Evolutionary conservation across 2,797 vertebrate genomes (phyloP).

Genomic region (Lemur catta): DNA sequence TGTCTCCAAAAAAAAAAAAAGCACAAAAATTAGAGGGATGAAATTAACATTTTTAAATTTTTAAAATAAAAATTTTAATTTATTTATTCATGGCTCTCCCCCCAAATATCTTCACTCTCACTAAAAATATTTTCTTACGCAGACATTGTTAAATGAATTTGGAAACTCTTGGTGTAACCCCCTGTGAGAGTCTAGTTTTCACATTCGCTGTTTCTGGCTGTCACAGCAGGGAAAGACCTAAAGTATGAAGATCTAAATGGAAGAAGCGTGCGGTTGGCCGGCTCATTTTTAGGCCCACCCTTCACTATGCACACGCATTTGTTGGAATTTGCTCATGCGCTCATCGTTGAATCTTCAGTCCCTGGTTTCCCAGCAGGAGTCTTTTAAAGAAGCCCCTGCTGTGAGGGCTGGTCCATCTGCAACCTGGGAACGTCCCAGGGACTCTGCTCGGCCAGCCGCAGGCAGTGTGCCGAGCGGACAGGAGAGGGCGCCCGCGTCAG

Average conservation of each 20-base stretch:
- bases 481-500: constrained; percentile 28
- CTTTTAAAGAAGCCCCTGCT: background rate
- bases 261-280: background rate
- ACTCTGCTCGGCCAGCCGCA: background rate
- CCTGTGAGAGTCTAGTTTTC: background rate
- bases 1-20: too few species aligned
- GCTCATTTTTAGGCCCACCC: background rate
- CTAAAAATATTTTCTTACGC: background rate
- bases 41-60: background rate
- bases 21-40: background rate
- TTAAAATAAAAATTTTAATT: background rate
- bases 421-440: background rate
- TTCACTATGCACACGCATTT: background rate
- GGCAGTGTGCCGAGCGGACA: background rate
- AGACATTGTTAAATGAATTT: background rate
- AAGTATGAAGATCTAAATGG: background rate
- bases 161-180: background rate
- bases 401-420: background rate
- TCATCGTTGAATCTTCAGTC: background rate
- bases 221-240: background rate
- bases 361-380: background rate
- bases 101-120: background rate
- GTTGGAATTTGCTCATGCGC: background rate
- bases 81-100: background rate
- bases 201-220: background rate